Conservation (phyloP, 1,140 invertebrate species). For the Drosophila pallidifrons region DNA sequence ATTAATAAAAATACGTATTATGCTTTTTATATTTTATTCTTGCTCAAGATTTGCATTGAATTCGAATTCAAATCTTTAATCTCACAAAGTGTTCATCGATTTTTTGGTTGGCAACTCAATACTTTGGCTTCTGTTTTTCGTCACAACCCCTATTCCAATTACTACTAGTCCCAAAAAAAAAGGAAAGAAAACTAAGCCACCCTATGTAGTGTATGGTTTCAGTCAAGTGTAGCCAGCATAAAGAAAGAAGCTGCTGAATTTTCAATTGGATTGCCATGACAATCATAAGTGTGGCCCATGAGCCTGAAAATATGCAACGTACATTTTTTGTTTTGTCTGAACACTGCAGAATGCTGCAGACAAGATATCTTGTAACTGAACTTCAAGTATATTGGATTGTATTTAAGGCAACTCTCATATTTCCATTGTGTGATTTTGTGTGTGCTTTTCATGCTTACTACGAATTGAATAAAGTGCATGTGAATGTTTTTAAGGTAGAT, state of each 20-base stretch:
- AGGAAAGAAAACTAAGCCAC: constrained; percentile 30
- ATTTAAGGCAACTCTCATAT: constrained; percentile 1
- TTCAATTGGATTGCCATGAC: constrained; percentile 44
- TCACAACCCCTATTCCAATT: constrained; percentile 7
- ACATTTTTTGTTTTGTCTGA: constrained; percentile 9
- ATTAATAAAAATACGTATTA: constrained; percentile 2
- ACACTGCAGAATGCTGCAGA: background rate
- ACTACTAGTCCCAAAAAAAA: constrained; percentile 3
- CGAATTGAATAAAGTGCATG: background rate
- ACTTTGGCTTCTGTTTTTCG: constrained; percentile 14
- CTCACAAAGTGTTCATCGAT: constrained; percentile 14
- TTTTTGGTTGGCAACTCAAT: background rate
- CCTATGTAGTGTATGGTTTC: constrained; percentile 14
- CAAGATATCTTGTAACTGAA: constrained; percentile 7
- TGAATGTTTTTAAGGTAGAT: background rate
- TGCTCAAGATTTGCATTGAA: background rate
- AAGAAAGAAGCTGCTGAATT: constrained; percentile 32
- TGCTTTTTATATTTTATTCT: background rate
- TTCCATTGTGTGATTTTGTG: constrained; percentile 5
- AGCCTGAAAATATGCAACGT: constrained; percentile 50
- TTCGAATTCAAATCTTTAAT: background rate
- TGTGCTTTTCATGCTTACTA: background rate
- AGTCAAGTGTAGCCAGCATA: constrained; percentile 24
- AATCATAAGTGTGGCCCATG: constrained; percentile 32
- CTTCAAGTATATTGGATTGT: constrained; percentile 21